Conservation (phyloP, 2,113 vertebrate species). For the Nannospalax galili region DNA sequence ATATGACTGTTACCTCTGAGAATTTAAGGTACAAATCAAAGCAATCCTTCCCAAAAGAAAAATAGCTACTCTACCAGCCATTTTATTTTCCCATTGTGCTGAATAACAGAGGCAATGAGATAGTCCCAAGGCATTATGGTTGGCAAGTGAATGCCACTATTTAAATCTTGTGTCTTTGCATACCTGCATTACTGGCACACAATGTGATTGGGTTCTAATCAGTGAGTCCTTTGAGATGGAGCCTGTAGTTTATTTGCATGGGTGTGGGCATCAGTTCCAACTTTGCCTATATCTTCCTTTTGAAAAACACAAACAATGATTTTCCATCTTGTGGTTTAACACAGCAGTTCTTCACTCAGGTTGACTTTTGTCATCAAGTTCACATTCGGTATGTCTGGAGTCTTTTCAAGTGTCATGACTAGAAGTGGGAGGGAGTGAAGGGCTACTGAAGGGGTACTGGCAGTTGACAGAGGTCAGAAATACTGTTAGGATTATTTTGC, state of each 20-base stretch:
- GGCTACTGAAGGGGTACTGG: too few relatives aligned
- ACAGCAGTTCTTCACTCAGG: not conserved
- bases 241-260: not conserved
- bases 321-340: not conserved
- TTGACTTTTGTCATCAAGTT: not conserved
- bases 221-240: not conserved
- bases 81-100: not conserved
- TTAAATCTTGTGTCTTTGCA: not conserved
- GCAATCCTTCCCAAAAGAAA: not conserved
- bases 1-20: not conserved
- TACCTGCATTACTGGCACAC: not conserved
- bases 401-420: too few relatives aligned
- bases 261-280: too few relatives aligned
- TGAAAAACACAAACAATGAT: not conserved
- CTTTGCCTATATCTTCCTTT: not conserved
- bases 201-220: not conserved
- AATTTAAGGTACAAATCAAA: constrained; percentile 16
- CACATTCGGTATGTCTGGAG: not conserved
- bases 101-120: not conserved
- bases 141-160: not conserved
- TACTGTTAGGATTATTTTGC: not conserved
- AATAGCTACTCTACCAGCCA: not conserved
- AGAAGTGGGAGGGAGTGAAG: not conserved
- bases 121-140: not conserved
- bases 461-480: not conserved